Evolutionary conservation across 2,113 vertebrate species (phyloP), one percentile per base, ranked within the genome.

Genomic region (Alectura lathami): DNA sequence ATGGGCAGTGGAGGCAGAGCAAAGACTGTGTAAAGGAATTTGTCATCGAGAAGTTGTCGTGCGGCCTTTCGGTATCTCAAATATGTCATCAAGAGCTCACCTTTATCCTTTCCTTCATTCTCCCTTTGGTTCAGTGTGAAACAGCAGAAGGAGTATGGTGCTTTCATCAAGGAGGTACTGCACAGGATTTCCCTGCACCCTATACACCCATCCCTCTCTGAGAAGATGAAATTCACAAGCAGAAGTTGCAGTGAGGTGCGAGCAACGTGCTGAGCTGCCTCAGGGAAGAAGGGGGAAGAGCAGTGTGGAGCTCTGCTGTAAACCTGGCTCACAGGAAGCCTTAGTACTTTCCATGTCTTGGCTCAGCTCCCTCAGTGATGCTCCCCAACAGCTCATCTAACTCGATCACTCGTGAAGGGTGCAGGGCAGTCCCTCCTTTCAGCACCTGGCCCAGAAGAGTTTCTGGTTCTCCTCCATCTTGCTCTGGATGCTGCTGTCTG

Each of bases 11-110:
- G 88, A 94, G 50, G 86, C 68, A 93, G 68, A 96, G 82, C 62
- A 92, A 93, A 94, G 82, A 95, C 74, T 24, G 27, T 78, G 29
- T 79, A 86, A 91, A 94, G 86, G 73, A 88, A 88, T 86, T 94
- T 90, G 69, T 97, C 87, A 85, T 89, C 80, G 73, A 83, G 96
- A 96, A 96, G 84, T 88, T 86, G 93, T 96, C 50, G 57, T 21
- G 85, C 97, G 97, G 96, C 91, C 96, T 91, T 96, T 89, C 79
- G 12, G 20, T 92, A 84, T 96, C 91, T 94, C 91, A 94, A 88
- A 90, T 88, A 76, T 53, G 62, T 97, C 91, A 94, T 78, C 94
- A 85, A 54, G 67, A 87, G 82, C 86, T 97, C 45, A 43, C 66
- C 34, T 70, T 79, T 75, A 75, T 57, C 74, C 62, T 88, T 86